These are phyloP conservation scores for Romanogobio albipinnatus DNA, from an alignment of 2,113 vertebrate genomes.

Conservation along the genomic window DNA sequence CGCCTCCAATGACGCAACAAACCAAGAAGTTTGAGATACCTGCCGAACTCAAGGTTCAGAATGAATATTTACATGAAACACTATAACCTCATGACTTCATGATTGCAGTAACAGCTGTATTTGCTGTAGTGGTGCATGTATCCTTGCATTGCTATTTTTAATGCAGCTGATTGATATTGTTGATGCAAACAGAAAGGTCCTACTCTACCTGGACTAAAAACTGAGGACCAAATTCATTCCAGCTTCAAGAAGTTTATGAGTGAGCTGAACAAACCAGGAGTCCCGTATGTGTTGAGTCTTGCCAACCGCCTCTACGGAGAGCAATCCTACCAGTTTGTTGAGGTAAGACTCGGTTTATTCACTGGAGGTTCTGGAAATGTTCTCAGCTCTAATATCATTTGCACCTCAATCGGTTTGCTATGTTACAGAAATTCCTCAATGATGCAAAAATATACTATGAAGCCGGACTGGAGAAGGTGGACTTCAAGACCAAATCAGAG, in stretches of 20 bases:
- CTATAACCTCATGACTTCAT: neutral
- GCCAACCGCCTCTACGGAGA: constrained; percentile 90
- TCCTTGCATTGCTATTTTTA: neutral
- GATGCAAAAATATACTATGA: constrained; percentile 68
- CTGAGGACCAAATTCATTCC: constrained; percentile 72
- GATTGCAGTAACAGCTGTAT: neutral
- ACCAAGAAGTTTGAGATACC: neutral
- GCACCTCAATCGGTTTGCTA: neutral
- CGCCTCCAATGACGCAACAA: neutral
- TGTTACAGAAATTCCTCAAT: constrained; percentile 70
- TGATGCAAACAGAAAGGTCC: neutral
- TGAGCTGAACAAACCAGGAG: constrained; percentile 78
- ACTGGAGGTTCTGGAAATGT: neutral
- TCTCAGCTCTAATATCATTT: neutral
- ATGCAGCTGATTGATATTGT: no score
- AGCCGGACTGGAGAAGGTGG: constrained; percentile 73
- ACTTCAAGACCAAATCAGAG: constrained; percentile 64
- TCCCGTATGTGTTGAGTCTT: constrained; percentile 79
- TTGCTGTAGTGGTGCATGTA: neutral
- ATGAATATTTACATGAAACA: neutral
- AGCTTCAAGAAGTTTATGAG: constrained; percentile 76
- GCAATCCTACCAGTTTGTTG: constrained; percentile 81
- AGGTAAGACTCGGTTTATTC: constrained; percentile 67
- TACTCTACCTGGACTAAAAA: constrained; percentile 56
- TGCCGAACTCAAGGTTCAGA: neutral